Evolutionary conservation across 2,113 vertebrate species (phyloP).

Genomic region (Junco hyemalis): DNA sequence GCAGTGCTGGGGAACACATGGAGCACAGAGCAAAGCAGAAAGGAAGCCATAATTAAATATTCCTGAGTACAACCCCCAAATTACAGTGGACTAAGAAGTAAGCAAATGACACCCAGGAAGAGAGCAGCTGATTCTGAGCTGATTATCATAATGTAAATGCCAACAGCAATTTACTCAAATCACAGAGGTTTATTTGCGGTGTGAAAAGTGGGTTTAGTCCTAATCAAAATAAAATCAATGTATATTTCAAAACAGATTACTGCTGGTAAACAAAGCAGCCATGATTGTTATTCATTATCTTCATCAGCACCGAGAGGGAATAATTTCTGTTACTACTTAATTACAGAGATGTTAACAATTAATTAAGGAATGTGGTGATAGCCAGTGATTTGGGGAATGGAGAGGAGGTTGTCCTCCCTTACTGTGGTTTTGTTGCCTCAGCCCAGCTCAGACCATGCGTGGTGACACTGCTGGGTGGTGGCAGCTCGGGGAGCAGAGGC

Average conservation of each 20-base stretch:
- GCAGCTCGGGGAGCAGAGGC: not conserved
- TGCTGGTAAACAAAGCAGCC: constrained; percentile 46
- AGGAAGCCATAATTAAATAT: constrained; percentile 13
- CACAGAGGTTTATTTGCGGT: constrained; percentile 35
- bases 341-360: constrained; percentile 55
- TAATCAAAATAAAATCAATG: constrained; percentile 68
- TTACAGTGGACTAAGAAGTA: constrained; percentile 47
- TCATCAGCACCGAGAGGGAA: constrained; percentile 49
- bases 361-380: constrained; percentile 32
- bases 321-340: constrained; percentile 46
- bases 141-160: constrained; percentile 55
- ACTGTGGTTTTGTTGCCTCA: not conserved
- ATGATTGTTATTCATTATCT: constrained; percentile 64
- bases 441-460: not conserved
- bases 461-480: not conserved
- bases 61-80: not conserved
- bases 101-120: constrained; percentile 21
- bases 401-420: not conserved
- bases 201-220: constrained; percentile 25
- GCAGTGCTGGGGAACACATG: not conserved
- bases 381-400: constrained; percentile 2
- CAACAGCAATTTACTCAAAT: constrained; percentile 61
- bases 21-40: not conserved
- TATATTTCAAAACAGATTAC: constrained; percentile 65
- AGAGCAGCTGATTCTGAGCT: constrained; percentile 25